These are phyloP conservation scores for Thalpophila matura DNA, from an alignment of 2,888 invertebrate genomes.

Conservation along the genomic window DNA sequence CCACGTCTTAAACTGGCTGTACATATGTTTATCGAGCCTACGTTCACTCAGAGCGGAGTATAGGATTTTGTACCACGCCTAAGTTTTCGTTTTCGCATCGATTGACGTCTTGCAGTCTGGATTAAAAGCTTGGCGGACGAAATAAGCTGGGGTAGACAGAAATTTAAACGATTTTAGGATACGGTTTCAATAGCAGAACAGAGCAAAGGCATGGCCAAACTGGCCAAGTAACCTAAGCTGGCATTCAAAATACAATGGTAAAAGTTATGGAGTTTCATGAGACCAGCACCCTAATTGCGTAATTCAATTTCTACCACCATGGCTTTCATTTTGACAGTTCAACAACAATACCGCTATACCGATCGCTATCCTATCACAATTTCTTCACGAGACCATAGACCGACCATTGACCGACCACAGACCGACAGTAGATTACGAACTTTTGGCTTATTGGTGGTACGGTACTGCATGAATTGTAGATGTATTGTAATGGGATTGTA, in stretches of 20 bases:
- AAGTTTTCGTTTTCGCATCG: conserved; percentile 20
- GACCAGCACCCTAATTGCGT: too few relatives aligned
- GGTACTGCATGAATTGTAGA: too few relatives aligned
- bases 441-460: too few relatives aligned
- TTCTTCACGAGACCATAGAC: too few relatives aligned
- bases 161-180: conserved; percentile 18
- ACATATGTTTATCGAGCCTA: conserved; percentile 42
- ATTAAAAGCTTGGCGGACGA: conserved; percentile 7
- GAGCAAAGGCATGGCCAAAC: background rate
- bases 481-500: too few relatives aligned
- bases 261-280: background rate
- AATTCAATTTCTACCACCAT: too few relatives aligned
- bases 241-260: background rate
- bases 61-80: conserved; percentile 29
- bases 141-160: conserved; percentile 12
- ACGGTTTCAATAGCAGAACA: conserved; percentile 3
- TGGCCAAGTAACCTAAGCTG: background rate
- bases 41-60: conserved; percentile 25
- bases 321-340: too few relatives aligned
- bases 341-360: too few relatives aligned
- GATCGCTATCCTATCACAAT: too few relatives aligned
- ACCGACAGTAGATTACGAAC: too few relatives aligned
- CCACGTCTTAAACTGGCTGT: conserved; percentile 47
- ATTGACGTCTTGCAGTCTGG: conserved; percentile 12
- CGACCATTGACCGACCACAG: too few relatives aligned